These are phyloP conservation scores for Diabrotica undecimpunctata DNA, from an alignment of 1,140 invertebrate species.

Conservation along the genomic window DNA sequence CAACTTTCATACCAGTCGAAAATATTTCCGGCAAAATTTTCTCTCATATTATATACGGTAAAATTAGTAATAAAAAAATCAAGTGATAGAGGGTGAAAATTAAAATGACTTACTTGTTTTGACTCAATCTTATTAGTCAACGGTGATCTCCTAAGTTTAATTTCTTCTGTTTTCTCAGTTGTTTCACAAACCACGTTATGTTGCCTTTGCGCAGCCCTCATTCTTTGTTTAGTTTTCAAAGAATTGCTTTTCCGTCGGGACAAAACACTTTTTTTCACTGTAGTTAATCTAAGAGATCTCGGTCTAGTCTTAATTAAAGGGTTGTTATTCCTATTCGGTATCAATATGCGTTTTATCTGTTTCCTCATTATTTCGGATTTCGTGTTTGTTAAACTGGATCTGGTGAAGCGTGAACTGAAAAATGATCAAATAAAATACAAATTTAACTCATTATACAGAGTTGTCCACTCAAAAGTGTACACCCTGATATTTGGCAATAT, in stretches of 20 bases:
- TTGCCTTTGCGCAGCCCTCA: slow-evolving; percentile 12
- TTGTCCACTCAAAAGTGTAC: no score
- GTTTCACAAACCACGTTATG: background rate
- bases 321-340: slow-evolving; percentile 24
- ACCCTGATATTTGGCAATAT: no score
- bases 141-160: no score
- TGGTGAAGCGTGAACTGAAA: slow-evolving; percentile 29
- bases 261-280: slow-evolving; percentile 30
- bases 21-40: no score
- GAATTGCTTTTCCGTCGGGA: slow-evolving; percentile 24
- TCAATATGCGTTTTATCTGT: slow-evolving; percentile 36
- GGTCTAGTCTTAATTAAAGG: slow-evolving; percentile 23
- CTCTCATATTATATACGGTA: no score
- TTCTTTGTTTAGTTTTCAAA: slow-evolving; percentile 22
- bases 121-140: no score
- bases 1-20: no score
- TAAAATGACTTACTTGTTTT: no score
- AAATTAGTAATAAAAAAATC: no score
- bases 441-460: no score
- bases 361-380: slow-evolving; percentile 23
- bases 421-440: background rate
- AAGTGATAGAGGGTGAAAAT: no score
- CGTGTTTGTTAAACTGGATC: slow-evolving; percentile 25
- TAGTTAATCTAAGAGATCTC: slow-evolving; percentile 32
- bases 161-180: no score